Conservation (phyloP, 2,113 vertebrate genomes). For the Gnathonemus longibarbis region DNA sequence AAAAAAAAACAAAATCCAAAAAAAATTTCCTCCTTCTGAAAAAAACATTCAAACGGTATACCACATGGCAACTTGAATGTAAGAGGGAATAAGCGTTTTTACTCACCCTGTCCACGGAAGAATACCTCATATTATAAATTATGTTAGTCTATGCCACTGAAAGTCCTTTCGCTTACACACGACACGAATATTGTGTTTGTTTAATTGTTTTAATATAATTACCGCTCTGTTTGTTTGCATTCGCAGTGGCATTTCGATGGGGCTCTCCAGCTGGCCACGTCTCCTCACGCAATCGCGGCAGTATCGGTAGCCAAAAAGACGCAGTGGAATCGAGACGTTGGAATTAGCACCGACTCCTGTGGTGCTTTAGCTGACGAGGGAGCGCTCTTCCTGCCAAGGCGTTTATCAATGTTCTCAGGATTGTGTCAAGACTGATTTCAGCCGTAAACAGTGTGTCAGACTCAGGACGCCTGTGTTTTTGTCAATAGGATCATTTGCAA, state of each 20-base stretch:
- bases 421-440: not conserved
- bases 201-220: constrained; percentile 19
- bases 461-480: not conserved
- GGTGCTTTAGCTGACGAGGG: not conserved
- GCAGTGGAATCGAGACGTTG: constrained; percentile 22
- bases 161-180: constrained; percentile 21
- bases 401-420: not conserved
- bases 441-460: not conserved
- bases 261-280: constrained; percentile 37
- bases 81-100: not conserved
- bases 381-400: not conserved
- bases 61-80: not conserved
- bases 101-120: not conserved
- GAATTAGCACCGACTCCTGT: constrained; percentile 15
- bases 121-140: constrained; percentile 37
- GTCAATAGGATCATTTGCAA: constrained; percentile 12
- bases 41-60: not conserved
- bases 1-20: not conserved
- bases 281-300: constrained; percentile 25
- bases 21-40: constrained; percentile 3
- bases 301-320: constrained; percentile 42
- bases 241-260: constrained; percentile 31
- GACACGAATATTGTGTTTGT: constrained; percentile 38
- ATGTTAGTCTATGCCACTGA: constrained; percentile 31
- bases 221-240: constrained; percentile 27